Conservation (phyloP, 2,888 invertebrate species). For the Drosophila merina region DNA sequence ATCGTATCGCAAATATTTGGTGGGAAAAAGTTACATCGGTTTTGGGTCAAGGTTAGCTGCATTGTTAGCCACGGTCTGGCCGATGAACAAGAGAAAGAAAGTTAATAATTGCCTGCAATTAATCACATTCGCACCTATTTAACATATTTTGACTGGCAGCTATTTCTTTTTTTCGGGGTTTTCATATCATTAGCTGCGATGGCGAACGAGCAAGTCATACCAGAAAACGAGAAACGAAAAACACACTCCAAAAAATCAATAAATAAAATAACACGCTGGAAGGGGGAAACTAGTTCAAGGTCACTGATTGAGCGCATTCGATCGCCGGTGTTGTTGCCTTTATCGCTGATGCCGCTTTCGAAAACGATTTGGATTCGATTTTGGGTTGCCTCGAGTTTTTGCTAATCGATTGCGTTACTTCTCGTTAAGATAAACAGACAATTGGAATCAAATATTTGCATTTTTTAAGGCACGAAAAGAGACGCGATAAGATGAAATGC, state of each 20-base stretch:
- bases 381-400: conserved; percentile 42
- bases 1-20: conserved; percentile 18
- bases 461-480: conserved; percentile 42
- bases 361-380: conserved; percentile 37
- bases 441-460: conserved; percentile 58
- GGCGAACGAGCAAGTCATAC: conserved; percentile 48
- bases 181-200: conserved; percentile 45
- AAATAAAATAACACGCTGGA: conserved; percentile 25
- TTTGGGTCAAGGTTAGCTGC: conserved; percentile 76
- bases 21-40: conserved; percentile 18
- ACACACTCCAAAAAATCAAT: conserved; percentile 25
- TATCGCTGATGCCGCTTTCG: conserved; percentile 34
- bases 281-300: conserved; percentile 77
- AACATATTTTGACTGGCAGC: conserved; percentile 42
- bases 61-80: conserved; percentile 31
- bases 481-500: conserved; percentile 9
- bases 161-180: conserved; percentile 20
- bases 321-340: conserved; percentile 30
- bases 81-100: conserved; percentile 46
- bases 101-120: conserved; percentile 58
- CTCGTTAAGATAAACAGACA: conserved; percentile 51
- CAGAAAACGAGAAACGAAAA: conserved; percentile 35
- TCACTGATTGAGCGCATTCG: conserved; percentile 66
- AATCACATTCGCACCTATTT: conserved; percentile 63
- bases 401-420: conserved; percentile 57